These are phyloP conservation scores for Neofelis nebulosa DNA, from an alignment of 2,113 vertebrate genomes.

Conservation along the genomic window DNA sequence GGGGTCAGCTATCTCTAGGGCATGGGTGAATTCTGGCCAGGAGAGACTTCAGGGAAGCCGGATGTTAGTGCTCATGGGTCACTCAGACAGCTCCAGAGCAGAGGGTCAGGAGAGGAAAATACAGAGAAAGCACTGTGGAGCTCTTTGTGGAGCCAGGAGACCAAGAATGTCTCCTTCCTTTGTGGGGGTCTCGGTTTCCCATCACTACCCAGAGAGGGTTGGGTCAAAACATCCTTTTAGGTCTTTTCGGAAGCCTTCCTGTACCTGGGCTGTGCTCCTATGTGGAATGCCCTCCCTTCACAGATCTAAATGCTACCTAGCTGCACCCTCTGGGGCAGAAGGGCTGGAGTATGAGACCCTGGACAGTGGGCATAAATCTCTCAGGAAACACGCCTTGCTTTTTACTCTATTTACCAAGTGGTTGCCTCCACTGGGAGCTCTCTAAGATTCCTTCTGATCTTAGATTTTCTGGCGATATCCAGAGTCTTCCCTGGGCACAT, in stretches of 20 bases:
- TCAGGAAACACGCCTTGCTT: not conserved
- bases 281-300: not conserved
- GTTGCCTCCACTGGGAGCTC: not conserved
- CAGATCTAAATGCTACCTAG: not conserved
- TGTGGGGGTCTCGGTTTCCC: not conserved
- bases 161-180: not conserved
- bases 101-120: not conserved
- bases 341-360: not conserved
- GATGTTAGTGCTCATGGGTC: not conserved
- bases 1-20: not conserved
- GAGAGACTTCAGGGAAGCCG: not conserved
- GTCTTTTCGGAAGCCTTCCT: not conserved
- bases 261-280: not conserved
- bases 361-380: not conserved
- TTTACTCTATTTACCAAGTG: not conserved
- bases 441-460: not conserved
- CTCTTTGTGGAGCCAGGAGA: not conserved
- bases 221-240: not conserved
- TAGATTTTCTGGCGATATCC: not conserved
- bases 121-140: not conserved
- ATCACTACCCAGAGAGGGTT: not conserved
- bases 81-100: not conserved
- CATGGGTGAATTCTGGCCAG: not conserved
- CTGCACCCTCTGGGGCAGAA: not conserved
- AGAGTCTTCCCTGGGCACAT: not conserved